phyloP scores from a whole-genome alignment of 2,888 invertebrate species.

The Tromatobia lineatoria region DNA sequence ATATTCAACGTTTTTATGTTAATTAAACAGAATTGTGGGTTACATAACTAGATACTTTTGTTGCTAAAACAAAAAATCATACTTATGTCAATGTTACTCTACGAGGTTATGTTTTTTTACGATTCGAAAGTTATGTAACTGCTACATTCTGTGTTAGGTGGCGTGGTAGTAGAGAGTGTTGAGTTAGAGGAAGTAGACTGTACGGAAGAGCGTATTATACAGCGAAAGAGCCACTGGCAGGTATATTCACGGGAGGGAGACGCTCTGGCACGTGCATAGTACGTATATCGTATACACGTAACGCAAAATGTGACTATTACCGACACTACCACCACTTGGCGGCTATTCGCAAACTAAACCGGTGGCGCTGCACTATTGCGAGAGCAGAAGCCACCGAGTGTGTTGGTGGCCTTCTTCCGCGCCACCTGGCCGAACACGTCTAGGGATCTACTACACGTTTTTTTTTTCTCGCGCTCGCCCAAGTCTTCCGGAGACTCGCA shows the following conservation, averaged over 20 bases:
- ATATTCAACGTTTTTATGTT: too few relatives aligned
- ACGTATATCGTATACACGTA: constrained; percentile 27
- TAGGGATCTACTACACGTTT: constrained; percentile 65
- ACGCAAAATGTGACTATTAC: constrained; percentile 24
- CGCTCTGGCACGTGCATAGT: constrained; percentile 62
- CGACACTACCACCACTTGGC: background rate
- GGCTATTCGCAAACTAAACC: constrained; percentile 9
- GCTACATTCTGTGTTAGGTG: too few relatives aligned
- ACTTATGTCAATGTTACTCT: too few relatives aligned
- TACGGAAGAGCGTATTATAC: constrained; percentile 12
- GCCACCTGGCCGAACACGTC: constrained; percentile 78
- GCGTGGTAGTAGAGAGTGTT: too few relatives aligned
- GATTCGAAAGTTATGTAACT: too few relatives aligned
- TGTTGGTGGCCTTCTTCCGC: constrained; percentile 72
- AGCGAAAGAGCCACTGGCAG: constrained; percentile 34
- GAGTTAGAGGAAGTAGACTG: too few relatives aligned
- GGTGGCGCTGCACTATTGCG: too few relatives aligned
- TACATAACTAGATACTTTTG: too few relatives aligned
- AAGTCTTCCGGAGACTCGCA: constrained; percentile 49
- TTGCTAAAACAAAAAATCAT: too few relatives aligned
- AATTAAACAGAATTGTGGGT: too few relatives aligned
- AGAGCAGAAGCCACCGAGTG: constrained; percentile 19
- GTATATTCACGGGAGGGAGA: constrained; percentile 47
- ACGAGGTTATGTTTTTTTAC: too few relatives aligned
- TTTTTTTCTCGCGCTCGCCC: constrained; percentile 62